Conservation (phyloP, 2,113 vertebrate genomes). For the Calyptommatus sinebrachiatus region DNA sequence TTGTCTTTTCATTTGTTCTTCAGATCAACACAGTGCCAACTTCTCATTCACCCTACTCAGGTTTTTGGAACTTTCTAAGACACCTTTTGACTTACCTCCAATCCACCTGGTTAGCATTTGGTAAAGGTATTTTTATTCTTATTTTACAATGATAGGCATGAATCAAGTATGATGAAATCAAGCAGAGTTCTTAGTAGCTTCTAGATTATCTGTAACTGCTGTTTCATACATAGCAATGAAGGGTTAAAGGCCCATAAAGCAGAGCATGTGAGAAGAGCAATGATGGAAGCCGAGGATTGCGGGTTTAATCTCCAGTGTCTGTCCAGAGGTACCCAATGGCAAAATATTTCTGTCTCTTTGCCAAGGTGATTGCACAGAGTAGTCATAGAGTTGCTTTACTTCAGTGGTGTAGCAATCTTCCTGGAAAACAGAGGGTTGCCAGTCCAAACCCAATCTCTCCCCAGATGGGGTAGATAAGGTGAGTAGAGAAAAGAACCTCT, state of each 20-base stretch:
- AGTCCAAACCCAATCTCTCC: too few species aligned
- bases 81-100: background rate
- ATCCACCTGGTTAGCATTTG: background rate
- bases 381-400: too few species aligned
- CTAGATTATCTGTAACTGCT: background rate
- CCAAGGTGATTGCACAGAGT: too few species aligned
- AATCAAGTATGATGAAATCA: background rate
- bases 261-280: too few species aligned
- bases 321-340: too few species aligned
- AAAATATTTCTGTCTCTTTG: too few species aligned
- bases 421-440: too few species aligned
- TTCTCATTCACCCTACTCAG: background rate
- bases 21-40: background rate
- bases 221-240: background rate
- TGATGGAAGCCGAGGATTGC: too few species aligned
- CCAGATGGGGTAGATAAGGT: too few species aligned
- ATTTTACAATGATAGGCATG: background rate
- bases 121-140: background rate
- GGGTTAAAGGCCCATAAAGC: background rate
- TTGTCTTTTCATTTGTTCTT: background rate
- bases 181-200: background rate
- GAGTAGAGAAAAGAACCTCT: too few species aligned
- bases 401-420: too few species aligned
- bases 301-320: too few species aligned
- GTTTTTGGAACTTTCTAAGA: background rate